Conservation (phyloP, 2,113 vertebrate species). For the Agapornis roseicollis region DNA sequence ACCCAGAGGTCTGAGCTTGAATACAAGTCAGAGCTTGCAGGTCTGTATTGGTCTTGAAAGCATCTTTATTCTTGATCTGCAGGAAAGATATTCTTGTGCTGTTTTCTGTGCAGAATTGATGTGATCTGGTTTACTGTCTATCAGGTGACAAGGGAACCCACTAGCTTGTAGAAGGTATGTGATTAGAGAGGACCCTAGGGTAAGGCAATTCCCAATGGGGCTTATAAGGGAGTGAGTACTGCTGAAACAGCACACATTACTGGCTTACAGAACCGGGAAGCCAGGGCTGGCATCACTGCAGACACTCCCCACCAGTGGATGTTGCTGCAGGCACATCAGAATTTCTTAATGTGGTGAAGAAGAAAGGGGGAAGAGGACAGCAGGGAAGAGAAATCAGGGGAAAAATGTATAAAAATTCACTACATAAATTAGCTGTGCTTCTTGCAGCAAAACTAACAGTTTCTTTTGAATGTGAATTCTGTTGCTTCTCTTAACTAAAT, state of each 20-base stretch:
- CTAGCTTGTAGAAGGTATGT: conserved; percentile 7
- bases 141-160: neutral
- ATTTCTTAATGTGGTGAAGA: conserved; percentile 68
- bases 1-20: neutral
- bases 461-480: conserved; percentile 66
- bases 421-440: conserved; percentile 71
- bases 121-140: neutral
- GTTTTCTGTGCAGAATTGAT: neutral
- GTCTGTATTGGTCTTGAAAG: neutral
- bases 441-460: conserved; percentile 68
- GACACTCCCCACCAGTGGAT: conserved; percentile 46
- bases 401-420: conserved; percentile 69
- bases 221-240: neutral
- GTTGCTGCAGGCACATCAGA: conserved; percentile 71
- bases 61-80: neutral
- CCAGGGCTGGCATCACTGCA: conserved; percentile 20
- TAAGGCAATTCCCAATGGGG: neutral
- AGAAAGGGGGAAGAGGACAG: conserved; percentile 68
- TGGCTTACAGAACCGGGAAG: neutral
- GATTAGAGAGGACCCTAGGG: conserved; percentile 38
- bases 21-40: neutral
- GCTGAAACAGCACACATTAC: neutral
- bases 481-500: conserved; percentile 59
- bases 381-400: conserved; percentile 69
- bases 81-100: neutral